Evolutionary conservation across 2,113 vertebrate species (phyloP), one percentile per base, ranked within the genome.

Genomic region (human (Homo sapiens)): DNA sequence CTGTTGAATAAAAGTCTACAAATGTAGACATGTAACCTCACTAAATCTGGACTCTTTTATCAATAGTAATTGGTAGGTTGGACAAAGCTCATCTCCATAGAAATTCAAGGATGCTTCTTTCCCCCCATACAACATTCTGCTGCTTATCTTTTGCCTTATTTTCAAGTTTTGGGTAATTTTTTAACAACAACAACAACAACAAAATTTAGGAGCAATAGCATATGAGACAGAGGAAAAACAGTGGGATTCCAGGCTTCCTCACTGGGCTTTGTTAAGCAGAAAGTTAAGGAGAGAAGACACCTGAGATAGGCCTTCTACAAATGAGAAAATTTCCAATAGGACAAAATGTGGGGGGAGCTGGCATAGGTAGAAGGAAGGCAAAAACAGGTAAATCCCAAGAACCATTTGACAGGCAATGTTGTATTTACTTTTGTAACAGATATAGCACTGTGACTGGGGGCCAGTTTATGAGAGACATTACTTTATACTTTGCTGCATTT

Each of bases 1-100:
- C 70, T 78, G 17, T 23, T 96, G 79, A 95, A 72, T 78, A 78
- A 89, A 97, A 86, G 64, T 72, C 10, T 78, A 48, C 5, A 82
- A 55, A 45, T 68, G 59, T 12, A 55, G 22, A 3, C 68, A 70
- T 48, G 16, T 43, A 70, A 27, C 14, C n/a, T 88, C 6, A 32
- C 3, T 76, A 50, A 70, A 35, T 92, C 78, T 66, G 4, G 2
- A 6, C 66, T 83, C 9, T 50, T 86, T 94, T 61, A 12, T 83
- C 1, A 43, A 23, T 73, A 66, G 38, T 81, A 78, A 73, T 89
- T 18, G 73, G 5, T 55, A 25, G 89, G 61, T 35, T 61, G 8
- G 75, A 90, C 6, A n/a, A 90, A 85, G 8, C 25, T 7, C 18
- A 55, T 66, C 78, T 8, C 32, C 50, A 2, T 14, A 80, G 57